A percentile compares a stretch with the other conserved stretches of the same genome.
Conservation (phyloP, 2,888 invertebrate species). For the Cartodere bifasciata region DNA sequence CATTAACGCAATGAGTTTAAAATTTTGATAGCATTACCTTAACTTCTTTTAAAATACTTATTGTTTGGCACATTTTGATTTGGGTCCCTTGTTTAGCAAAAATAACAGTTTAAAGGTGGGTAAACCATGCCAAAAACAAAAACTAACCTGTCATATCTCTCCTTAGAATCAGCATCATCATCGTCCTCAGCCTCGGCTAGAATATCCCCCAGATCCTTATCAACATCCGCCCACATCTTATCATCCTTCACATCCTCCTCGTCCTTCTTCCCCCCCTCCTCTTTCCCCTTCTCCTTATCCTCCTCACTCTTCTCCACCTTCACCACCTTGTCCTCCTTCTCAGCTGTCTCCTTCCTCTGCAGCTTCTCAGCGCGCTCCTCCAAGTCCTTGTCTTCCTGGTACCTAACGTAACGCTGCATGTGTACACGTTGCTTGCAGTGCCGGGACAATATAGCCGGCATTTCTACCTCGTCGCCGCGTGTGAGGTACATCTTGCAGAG, state of each 20-base stretch:
- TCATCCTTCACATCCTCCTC: constrained; percentile 48
- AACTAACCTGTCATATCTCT: constrained; percentile 33
- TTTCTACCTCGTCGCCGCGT: constrained; percentile 36
- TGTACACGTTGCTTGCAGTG: constrained; percentile 69
- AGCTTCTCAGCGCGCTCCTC: constrained; percentile 59
- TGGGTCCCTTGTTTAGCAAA: no score
- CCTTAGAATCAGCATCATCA: constrained; percentile 48
- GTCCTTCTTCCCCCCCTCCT: constrained; percentile 23
- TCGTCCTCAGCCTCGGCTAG: constrained; percentile 57
- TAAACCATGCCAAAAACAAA: no score
- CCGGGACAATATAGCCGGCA: constrained; percentile 21
- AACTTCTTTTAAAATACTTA: no score
- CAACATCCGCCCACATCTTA: constrained; percentile 69
- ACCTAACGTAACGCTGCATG: constrained; percentile 62
- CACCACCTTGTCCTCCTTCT: constrained; percentile 35
- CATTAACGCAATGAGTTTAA: no score
- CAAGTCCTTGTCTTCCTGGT: constrained; percentile 63
- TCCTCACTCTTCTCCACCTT: constrained; percentile 20
- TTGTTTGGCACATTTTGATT: no score
- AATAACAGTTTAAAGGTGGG: no score
- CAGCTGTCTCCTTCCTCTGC: constrained; percentile 44
- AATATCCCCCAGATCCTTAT: constrained; percentile 67
- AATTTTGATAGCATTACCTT: no score
- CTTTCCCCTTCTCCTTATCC: constrained; percentile 35
- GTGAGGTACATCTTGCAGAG: constrained; percentile 65